Evolutionary conservation across 2,113 vertebrate species (phyloP), one percentile per base, ranked within the genome.

Genomic region (Mugil cephalus): DNA sequence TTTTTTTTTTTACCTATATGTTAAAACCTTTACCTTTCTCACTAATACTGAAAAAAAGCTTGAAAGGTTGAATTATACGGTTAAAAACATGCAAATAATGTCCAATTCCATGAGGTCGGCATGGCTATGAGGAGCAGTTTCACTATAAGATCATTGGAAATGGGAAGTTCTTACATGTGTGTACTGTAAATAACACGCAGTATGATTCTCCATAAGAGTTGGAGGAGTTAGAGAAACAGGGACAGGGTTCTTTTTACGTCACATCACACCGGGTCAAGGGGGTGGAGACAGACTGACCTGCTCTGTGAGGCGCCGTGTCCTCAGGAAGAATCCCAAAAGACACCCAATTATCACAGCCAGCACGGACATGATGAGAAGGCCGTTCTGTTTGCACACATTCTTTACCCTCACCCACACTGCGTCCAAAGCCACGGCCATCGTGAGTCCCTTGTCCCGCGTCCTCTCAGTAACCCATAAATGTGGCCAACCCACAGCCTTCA

Each of bases 311-410:
- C 84, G 93, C 8, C 91, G 93, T 0, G 97, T 97, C 90, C 97
- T 93, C 79, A 99, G 94, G 89, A 98, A 98, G 92, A 99, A 99
- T 40, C 97, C 97, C 0, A 99, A 91, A 56, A 98, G 95, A 89
- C 98, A 99, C 21, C 98, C 98, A 15, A 99, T 94, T 69, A 96
- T 94, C 84, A 99, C 98, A 0, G 98, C 98, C 50, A 99, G 10
- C 67, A 99, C 98, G 0, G 98, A 99, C 77, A 99, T 95, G 89
- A 99, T 96, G 83, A 99, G 96, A 80, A 99, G 94, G 12, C 97
- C 97, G 0, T 99, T 99, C 86, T 95, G 96, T 75, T 93, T 95
- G 87, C 95, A 98, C 56, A 97, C 96, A 2, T 96, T 96, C 89
- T 96, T 96, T 87, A 95, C 94, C 67, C 96, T 94, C 69, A 93